phyloP scores from a whole-genome alignment of 2,797 vertebrate species.

The Melanogrammus aeglefinus region DNA sequence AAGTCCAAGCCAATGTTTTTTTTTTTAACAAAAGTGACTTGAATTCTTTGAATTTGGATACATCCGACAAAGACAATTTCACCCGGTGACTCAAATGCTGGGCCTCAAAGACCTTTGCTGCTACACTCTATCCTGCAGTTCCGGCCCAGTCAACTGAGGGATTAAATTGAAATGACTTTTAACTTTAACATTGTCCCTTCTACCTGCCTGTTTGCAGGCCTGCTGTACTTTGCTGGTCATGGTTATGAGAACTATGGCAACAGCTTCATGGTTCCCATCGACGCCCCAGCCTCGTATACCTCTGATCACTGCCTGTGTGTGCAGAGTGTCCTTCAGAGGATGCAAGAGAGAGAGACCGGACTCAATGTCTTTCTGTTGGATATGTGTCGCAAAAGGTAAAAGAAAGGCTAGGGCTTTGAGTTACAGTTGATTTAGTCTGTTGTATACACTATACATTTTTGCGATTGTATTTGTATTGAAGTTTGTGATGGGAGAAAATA shows the following conservation, averaged over 20 bases:
- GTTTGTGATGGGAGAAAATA: not conserved
- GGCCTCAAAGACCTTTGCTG: not conserved
- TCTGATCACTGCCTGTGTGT: constrained; percentile 84
- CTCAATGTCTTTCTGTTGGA: constrained; percentile 87
- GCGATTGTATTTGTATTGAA: not conserved
- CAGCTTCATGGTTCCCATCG: constrained; percentile 89
- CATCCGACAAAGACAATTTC: not conserved
- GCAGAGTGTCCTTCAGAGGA: constrained; percentile 78
- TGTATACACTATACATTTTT: not conserved
- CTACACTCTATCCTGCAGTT: not conserved
- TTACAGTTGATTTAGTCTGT: not conserved
- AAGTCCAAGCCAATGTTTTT: not conserved
- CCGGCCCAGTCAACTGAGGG: not conserved
- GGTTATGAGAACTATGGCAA: constrained; percentile 88
- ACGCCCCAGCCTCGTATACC: constrained; percentile 78
- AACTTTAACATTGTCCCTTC: not conserved
- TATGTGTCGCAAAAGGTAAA: constrained; percentile 87
- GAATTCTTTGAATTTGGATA: not conserved
- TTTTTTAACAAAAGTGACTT: not conserved
- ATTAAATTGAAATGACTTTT: not conserved
- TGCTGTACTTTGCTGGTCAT: constrained; percentile 86
- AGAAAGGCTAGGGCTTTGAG: not conserved
- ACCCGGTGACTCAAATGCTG: not conserved
- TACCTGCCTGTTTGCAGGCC: constrained; percentile 64
- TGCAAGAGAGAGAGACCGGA: constrained; percentile 81